Evolutionary conservation across 92 coral and sea anemone genomes (phyloP).

Genomic region (Ricordea florida): DNA sequence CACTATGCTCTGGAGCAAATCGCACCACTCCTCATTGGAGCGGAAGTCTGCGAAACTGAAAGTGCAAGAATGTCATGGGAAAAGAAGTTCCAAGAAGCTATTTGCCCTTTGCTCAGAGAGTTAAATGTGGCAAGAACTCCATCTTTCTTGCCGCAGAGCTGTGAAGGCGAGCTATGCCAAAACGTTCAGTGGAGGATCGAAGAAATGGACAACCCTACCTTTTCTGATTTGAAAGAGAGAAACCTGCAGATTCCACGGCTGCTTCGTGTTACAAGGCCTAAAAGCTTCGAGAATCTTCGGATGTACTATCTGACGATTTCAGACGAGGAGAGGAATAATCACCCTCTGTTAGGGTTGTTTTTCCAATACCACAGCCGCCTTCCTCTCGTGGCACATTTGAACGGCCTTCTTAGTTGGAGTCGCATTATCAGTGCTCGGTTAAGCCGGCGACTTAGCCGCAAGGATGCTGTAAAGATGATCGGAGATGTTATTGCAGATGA

Average conservation of each 20-base stretch:
- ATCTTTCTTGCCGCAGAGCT: neutral
- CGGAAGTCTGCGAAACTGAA: neutral
- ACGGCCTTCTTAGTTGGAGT: slow-evolving; percentile 70
- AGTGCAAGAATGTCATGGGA: slow-evolving; percentile 45
- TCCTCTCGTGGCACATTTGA: slow-evolving; percentile 60
- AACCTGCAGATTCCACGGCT: slow-evolving; percentile 66
- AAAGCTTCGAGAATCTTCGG: slow-evolving; percentile 61
- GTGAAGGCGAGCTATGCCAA: neutral
- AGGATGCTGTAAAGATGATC: slow-evolving; percentile 65
- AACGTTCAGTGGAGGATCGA: slow-evolving; percentile 54
- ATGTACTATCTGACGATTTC: slow-evolving; percentile 56
- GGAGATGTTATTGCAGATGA: slow-evolving; percentile 69
- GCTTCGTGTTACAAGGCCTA: slow-evolving; percentile 68
- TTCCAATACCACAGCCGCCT: slow-evolving; percentile 67
- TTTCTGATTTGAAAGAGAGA: slow-evolving; percentile 31
- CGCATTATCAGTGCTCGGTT: slow-evolving; percentile 67
- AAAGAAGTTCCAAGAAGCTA: slow-evolving; percentile 13
- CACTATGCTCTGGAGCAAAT: slow-evolving; percentile 65
- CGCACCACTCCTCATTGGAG: slow-evolving; percentile 44
- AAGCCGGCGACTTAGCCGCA: slow-evolving; percentile 78
- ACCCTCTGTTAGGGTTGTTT: slow-evolving; percentile 83
- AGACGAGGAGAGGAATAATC: slow-evolving; percentile 39
- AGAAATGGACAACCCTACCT: slow-evolving; percentile 59
- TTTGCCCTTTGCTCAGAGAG: slow-evolving; percentile 8
- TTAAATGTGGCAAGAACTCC: neutral